Conservation (phyloP, 37 sponge, comb jelly and placozoan species). For the Axinella damicornis region DNA sequence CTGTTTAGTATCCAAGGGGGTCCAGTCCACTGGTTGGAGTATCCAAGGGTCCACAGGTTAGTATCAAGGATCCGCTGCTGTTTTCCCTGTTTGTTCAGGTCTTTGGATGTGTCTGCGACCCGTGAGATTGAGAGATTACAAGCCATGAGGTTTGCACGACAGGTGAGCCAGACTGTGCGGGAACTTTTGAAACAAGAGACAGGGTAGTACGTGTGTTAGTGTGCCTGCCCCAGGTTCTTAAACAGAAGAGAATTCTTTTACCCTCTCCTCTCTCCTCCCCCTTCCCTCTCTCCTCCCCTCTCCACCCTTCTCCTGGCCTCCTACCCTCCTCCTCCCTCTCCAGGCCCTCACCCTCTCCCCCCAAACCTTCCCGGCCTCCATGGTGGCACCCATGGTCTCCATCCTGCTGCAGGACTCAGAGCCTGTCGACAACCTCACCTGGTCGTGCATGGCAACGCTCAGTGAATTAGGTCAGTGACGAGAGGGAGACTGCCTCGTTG, state of each 20-base stretch:
- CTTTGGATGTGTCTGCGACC: slow-evolving; percentile 58
- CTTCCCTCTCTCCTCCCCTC: background rate
- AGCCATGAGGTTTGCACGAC: slow-evolving; percentile 80
- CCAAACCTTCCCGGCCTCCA: slow-evolving; percentile 47
- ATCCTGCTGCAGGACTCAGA: slow-evolving; percentile 50
- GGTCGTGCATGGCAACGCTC: slow-evolving; percentile 73
- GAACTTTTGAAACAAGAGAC: too few relatives aligned
- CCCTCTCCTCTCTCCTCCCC: background rate
- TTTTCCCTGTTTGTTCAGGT: too few relatives aligned
- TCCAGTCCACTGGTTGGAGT: too few relatives aligned
- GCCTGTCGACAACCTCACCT: slow-evolving; percentile 65
- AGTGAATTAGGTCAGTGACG: slow-evolving; percentile 74
- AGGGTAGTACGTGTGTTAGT: too few relatives aligned
- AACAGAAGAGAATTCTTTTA: background rate
- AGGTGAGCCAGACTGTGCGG: slow-evolving; percentile 54
- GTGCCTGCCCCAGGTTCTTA: too few relatives aligned
- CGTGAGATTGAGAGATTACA: slow-evolving; percentile 85
- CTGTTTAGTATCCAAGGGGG: too few relatives aligned
- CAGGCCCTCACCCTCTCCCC: slow-evolving; percentile 66
- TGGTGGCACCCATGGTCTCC: slow-evolving; percentile 72
- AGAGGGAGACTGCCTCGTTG: too few relatives aligned
- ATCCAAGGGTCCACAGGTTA: too few relatives aligned
- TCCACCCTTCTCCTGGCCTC: background rate
- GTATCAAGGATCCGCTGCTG: too few relatives aligned
- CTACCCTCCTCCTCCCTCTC: background rate